Percentiles rank a stretch among this genome's conserved stretches.
Conservation (phyloP, 2,113 vertebrate genomes). For the Chiloscyllium plagiosum region DNA sequence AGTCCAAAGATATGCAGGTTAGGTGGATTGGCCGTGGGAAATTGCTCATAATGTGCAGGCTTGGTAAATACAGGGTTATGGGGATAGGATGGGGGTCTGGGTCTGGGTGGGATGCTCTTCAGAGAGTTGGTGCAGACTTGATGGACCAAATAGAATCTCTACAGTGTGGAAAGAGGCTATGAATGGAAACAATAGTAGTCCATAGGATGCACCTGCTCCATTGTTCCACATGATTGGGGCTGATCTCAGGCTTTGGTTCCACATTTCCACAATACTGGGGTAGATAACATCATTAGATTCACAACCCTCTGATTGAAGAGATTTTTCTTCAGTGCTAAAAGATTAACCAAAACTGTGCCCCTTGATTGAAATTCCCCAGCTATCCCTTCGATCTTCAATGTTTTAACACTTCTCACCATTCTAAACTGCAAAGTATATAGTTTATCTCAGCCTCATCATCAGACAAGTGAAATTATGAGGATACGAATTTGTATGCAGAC, state of each 20-base stretch:
- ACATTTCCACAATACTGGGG: background rate
- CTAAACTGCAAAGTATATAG: background rate
- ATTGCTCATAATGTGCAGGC: no score
- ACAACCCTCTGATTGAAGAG: background rate
- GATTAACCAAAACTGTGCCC: background rate
- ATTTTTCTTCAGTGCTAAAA: background rate
- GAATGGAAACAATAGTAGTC: background rate
- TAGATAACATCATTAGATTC: background rate
- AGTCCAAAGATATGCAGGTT: no score
- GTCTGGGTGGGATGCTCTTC: no score
- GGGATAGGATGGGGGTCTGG: no score
- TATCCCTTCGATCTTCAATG: background rate
- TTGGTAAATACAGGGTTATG: no score
- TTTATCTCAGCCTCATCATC: background rate
- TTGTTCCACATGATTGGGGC: background rate
- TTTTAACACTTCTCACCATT: background rate
- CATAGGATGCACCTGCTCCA: no score
- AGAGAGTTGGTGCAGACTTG: no score
- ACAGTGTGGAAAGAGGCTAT: no score
- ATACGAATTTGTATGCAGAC: background rate
- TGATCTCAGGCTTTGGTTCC: background rate
- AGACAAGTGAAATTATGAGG: background rate
- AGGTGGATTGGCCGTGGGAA: no score
- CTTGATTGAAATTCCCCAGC: background rate
- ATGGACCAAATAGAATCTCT: no score